Conservation (phyloP, 2,888 invertebrate genomes). For the Cotesia congregata region DNA sequence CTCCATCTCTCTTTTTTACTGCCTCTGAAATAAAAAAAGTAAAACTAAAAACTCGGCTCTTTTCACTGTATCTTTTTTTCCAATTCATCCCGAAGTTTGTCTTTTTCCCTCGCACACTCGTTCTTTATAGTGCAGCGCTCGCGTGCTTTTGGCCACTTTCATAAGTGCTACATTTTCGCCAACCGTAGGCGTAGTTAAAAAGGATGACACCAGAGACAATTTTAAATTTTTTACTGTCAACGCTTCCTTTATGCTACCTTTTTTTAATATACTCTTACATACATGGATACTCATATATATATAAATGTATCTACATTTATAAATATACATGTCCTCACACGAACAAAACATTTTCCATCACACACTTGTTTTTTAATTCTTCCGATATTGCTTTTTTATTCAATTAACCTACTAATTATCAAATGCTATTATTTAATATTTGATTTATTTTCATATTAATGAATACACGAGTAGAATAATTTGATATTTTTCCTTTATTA, state of each 20-base stretch:
- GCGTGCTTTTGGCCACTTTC: constrained; percentile 25
- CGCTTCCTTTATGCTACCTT: neutral
- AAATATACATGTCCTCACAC: neutral
- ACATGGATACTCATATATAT: neutral
- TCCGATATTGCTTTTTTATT: neutral
- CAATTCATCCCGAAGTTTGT: constrained; percentile 4
- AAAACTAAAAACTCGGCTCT: constrained; percentile 14
- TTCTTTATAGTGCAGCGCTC: neutral
- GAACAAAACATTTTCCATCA: neutral
- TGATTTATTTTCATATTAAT: too few relatives aligned
- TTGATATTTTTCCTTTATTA: too few relatives aligned
- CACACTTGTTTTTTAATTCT: neutral
- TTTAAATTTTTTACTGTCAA: constrained; percentile 10
- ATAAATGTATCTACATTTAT: neutral
- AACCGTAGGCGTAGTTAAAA: constrained; percentile 1
- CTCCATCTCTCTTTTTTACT: neutral
- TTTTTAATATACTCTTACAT: neutral
- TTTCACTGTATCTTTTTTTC: neutral
- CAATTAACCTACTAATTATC: too few relatives aligned
- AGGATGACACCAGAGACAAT: constrained; percentile 8
- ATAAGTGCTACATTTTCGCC: constrained; percentile 29
- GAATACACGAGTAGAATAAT: too few relatives aligned
- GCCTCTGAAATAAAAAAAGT: neutral
- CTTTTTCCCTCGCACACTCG: neutral
- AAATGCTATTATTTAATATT: too few relatives aligned